A percentile compares a stretch with the other conserved stretches of the same genome.
Conservation (phyloP, 2,797 vertebrate species). For the Megalops cyprinoides region DNA sequence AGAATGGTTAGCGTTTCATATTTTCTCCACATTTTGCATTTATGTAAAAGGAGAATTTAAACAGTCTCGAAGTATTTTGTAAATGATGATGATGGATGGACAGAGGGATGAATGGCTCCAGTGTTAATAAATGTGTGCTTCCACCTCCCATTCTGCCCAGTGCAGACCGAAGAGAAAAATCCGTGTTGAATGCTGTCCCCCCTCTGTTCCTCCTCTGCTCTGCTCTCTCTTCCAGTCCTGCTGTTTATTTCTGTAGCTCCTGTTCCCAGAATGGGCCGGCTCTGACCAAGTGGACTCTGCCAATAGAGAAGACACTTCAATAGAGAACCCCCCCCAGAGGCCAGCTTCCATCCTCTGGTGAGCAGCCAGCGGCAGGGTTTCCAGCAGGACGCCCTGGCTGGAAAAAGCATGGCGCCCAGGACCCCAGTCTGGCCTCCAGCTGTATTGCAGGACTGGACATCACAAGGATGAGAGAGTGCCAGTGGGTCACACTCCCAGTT, state of each 20-base stretch:
- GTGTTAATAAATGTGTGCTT: conserved; percentile 46
- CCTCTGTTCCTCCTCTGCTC: conserved; percentile 32
- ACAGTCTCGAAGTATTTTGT: conserved; percentile 54
- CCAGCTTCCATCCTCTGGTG: conserved; percentile 43
- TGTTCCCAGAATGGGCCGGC: conserved; percentile 60
- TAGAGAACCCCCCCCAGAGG: conserved; percentile 46
- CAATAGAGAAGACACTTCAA: conserved; percentile 39
- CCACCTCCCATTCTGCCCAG: conserved; percentile 29
- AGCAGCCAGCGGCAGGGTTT: conserved; percentile 53
- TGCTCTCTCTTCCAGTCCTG: conserved; percentile 40
- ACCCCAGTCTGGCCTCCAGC: conserved; percentile 68
- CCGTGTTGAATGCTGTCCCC: conserved; percentile 33
- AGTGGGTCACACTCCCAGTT: no score
- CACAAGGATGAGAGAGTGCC: not conserved
- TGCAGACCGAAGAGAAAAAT: conserved; percentile 15
- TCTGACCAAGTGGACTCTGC: conserved; percentile 20
- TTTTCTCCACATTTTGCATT: conserved; percentile 41
- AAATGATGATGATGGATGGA: conserved; percentile 64
- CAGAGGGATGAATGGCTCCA: conserved; percentile 53
- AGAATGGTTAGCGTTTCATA: conserved; percentile 51
- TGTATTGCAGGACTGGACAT: conserved; percentile 49
- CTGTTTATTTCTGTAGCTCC: conserved; percentile 60
- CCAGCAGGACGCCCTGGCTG: conserved; percentile 42
- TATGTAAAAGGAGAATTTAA: conserved; percentile 56
- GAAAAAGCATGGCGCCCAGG: conserved; percentile 36